Percentiles rank a stretch among this genome's conserved stretches.
Evolutionary conservation across 2,888 invertebrate genomes (phyloP).

Genomic region (Cheilosia scutellata): DNA sequence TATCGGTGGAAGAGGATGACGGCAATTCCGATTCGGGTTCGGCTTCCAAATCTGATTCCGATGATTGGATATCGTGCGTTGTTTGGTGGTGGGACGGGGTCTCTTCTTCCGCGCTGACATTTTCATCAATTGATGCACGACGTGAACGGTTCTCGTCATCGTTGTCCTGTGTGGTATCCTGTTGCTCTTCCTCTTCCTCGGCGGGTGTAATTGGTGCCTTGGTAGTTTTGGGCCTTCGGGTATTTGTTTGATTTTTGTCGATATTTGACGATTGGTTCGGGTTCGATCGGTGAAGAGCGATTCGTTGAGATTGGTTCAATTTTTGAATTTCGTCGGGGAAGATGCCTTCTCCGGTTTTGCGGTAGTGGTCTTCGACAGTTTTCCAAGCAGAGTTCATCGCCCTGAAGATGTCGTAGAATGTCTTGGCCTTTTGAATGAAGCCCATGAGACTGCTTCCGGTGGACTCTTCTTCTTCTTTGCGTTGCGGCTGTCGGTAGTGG

Average conservation of each 20-base stretch:
- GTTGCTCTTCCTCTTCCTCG: conserved; percentile 14
- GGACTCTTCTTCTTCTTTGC: conserved; percentile 37
- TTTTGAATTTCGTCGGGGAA: conserved; percentile 39
- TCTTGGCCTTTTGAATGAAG: conserved; percentile 61
- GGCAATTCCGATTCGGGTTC: conserved; percentile 39
- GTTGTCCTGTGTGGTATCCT: conserved; percentile 29
- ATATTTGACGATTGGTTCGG: neutral
- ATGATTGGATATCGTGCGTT: conserved; percentile 20
- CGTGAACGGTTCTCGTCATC: conserved; percentile 56
- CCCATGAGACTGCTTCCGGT: conserved; percentile 24
- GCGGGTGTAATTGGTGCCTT: conserved; percentile 27
- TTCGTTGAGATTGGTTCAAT: conserved; percentile 32
- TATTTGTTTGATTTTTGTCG: conserved; percentile 14
- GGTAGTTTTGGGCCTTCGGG: conserved; percentile 26
- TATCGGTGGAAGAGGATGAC: conserved; percentile 8
- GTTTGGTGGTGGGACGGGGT: neutral
- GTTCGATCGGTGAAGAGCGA: neutral
- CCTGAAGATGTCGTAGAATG: conserved; percentile 61
- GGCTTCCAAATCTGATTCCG: conserved; percentile 14
- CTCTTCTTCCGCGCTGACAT: conserved; percentile 7
- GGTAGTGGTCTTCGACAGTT: conserved; percentile 61
- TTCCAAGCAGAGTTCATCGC: conserved; percentile 69
- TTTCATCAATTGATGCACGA: conserved; percentile 52
- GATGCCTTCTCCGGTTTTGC: conserved; percentile 47
- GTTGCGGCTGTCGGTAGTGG: conserved; percentile 24